A percentile compares a stretch with the other conserved stretches of the same genome.
Conservation (phyloP, 2,797 vertebrate species). For the Phrynocephalus guinanensis region DNA sequence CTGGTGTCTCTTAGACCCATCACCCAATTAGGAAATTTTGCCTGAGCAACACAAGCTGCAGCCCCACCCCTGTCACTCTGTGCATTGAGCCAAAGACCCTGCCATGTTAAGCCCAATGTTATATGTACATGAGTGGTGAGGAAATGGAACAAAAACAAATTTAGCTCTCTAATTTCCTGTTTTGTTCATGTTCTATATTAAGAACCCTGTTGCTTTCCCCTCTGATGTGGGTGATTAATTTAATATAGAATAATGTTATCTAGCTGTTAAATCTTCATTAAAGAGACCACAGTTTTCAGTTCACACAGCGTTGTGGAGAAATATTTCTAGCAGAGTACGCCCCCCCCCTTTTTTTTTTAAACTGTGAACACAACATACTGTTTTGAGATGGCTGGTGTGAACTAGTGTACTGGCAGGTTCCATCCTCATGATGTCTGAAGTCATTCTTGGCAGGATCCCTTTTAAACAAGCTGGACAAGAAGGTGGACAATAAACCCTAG, state of each 20-base stretch:
- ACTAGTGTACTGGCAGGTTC: constrained; percentile 21
- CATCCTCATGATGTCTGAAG: constrained; percentile 31
- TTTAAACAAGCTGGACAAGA: constrained; percentile 49
- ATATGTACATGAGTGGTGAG: rapidly evolving
- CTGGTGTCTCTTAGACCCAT: background rate
- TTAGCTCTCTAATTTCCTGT: constrained; percentile 32
- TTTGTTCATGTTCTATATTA: constrained; percentile 3
- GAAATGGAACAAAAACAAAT: rapidly evolving
- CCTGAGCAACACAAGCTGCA: background rate
- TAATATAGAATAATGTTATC: constrained; percentile 3
- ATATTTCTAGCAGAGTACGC: background rate
- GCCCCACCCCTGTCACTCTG: rapidly evolving
- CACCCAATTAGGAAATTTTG: background rate
- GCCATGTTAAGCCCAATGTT: background rate
- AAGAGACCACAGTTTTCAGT: background rate
- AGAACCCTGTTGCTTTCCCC: background rate
- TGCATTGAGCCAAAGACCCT: background rate
- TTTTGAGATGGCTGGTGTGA: background rate
- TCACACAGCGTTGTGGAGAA: background rate
- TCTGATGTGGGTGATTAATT: constrained; percentile 16
- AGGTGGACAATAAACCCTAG: no score
- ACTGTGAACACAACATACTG: background rate
- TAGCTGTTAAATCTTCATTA: constrained; percentile 12
- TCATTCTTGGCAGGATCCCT: constrained; percentile 38
- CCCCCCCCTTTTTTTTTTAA: rapidly evolving